Evolutionary conservation across 1,140 invertebrate genomes (phyloP), one percentile per base, ranked within the genome.

Genomic region (Chionoecetes opilio): DNA sequence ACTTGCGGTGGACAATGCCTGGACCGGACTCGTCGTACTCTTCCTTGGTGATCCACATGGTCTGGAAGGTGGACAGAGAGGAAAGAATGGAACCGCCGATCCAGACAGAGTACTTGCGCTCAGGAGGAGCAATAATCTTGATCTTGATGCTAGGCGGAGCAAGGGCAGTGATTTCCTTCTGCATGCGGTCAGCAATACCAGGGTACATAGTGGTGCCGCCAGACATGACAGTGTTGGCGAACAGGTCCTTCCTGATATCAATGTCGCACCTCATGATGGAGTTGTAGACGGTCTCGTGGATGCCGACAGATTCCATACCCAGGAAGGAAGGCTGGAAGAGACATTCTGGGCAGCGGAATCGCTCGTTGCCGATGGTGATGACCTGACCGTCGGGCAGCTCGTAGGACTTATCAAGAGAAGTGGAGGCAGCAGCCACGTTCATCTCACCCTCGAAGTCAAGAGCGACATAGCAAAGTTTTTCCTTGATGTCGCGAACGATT

Each of bases 311-410:
- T 94, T 97, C 98, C 98, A 98, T 98, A 97, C 98, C 98, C 98
- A 98, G 96, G 98, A 98, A 98, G 96, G 98, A 98, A 96, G 98
- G 98, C 97, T 98, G 98, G 98, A 99, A 98, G 95, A 99, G 97
- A 93, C 98, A 98, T 96, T 98, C 98, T 14, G 98, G 98, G 97
- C 98, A 98, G 97, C 98, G 98, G 98, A 99, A 99, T 96, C 98
- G 98, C 97, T 99, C 98, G 97, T 99, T 99, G 96, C 99, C 99
- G 97, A 99, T 99, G 97, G 99, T 99, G 97, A 99, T 99, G 96
- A 99, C 98, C 97, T 98, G 98, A 96, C 98, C 98, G 14, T 93
- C 92, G 11, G 92, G 92, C 29, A 93, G 84, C 34, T 93, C 92
- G 38, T 93, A 93, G 41, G 92, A 93, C 92, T 93, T 93, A 26